These are phyloP conservation scores for Sphaerolaimus hirsutus DNA, from an alignment of 2,888 invertebrate species.

Conservation along the genomic window DNA sequence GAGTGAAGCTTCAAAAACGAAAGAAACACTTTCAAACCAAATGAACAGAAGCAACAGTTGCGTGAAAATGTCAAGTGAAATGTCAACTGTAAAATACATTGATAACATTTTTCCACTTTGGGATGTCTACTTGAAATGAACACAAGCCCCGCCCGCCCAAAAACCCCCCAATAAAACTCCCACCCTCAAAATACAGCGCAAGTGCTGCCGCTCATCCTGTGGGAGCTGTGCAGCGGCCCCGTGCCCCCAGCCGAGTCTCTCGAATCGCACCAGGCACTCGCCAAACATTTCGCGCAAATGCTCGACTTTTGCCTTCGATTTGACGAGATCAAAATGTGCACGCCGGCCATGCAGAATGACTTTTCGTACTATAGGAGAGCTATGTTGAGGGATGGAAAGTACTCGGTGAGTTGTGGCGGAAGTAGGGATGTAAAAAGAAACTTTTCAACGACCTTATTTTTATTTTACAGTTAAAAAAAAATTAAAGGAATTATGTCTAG, in stretches of 20 bases:
- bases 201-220: constrained; percentile 57
- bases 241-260: constrained; percentile 71
- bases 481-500: too few species aligned
- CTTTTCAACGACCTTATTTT: too few species aligned
- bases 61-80: not conserved
- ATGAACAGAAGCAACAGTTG: too few species aligned
- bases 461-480: too few species aligned
- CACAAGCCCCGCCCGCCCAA: too few species aligned
- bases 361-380: constrained; percentile 78
- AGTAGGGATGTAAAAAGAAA: too few species aligned
- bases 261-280: constrained; percentile 71
- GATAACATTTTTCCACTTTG: not conserved
- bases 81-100: not conserved
- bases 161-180: too few species aligned
- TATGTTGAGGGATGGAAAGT: too few species aligned
- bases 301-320: constrained; percentile 79
- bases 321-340: constrained; percentile 85
- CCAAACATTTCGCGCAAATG: constrained; percentile 77
- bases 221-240: constrained; percentile 60
- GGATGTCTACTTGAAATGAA: too few species aligned
- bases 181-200: constrained; percentile 38
- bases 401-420: too few species aligned
- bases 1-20: too few species aligned
- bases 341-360: constrained; percentile 81
- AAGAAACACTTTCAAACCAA: too few species aligned